Evolutionary conservation across 2,797 vertebrate genomes (phyloP).

Genomic region (Peromyscus melanophrys): DNA sequence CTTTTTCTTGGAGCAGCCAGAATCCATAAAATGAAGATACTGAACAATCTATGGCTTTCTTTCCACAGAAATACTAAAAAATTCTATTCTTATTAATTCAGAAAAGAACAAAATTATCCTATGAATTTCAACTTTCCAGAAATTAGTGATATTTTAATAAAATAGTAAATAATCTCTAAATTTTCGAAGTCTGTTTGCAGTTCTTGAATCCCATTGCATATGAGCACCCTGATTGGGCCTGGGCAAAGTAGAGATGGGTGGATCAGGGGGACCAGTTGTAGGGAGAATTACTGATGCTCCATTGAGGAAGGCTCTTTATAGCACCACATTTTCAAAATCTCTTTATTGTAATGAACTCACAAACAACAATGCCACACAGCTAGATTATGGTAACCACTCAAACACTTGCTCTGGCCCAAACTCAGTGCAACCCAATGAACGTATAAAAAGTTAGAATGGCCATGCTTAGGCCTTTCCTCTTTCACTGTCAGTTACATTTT

Average conservation of each 20-base stretch:
- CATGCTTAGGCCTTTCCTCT: not conserved
- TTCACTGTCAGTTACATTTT: not conserved
- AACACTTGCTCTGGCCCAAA: not conserved
- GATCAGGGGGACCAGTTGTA: not conserved
- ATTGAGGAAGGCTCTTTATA: constrained; percentile 40
- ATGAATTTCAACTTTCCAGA: constrained; percentile 21
- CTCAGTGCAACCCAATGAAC: not conserved
- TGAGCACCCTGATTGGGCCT: not conserved
- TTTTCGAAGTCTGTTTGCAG: not conserved
- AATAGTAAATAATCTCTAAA: constrained; percentile 47
- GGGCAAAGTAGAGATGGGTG: not conserved
- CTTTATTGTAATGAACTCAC: not conserved
- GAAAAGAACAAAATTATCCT: constrained; percentile 25
- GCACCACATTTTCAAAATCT: too few species aligned
- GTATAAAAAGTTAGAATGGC: not conserved
- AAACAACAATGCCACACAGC: not conserved
- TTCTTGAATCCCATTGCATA: constrained; percentile 23
- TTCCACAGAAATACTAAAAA: constrained; percentile 54
- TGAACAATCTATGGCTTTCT: constrained; percentile 11
- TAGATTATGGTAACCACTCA: not conserved
- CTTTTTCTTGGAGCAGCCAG: constrained; percentile 41
- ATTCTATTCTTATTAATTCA: constrained; percentile 22
- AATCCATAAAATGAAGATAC: constrained; percentile 4
- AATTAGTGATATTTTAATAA: constrained; percentile 13
- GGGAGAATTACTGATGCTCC: not conserved